Conservation (phyloP, 53 echinoderm and acorn worm genomes). For the Patiria pectinifera region DNA sequence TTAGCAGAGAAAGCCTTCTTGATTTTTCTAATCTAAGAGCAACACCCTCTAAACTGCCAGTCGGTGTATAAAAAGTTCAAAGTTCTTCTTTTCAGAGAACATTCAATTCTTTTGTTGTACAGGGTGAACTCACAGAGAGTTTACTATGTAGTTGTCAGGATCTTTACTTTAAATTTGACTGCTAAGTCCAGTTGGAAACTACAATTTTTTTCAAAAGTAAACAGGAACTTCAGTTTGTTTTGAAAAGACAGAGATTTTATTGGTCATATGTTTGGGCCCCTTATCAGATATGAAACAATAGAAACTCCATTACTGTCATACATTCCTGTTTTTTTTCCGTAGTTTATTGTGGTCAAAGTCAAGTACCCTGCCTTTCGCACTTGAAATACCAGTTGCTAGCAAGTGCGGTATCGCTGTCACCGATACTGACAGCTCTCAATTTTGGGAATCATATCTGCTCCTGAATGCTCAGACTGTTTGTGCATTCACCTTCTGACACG, state of each 20-base stretch:
- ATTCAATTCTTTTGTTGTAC: no score
- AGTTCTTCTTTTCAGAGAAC: no score
- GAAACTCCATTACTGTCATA: slow-evolving; percentile 10
- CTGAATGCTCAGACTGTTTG: slow-evolving; percentile 17
- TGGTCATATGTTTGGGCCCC: background rate
- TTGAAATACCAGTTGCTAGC: slow-evolving; percentile 18
- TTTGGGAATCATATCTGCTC: background rate
- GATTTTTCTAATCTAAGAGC: no score
- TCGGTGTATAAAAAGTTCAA: no score
- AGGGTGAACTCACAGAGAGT: no score
- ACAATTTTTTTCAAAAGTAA: background rate
- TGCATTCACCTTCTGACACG: slow-evolving; percentile 37
- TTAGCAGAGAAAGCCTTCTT: no score
- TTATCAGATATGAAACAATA: slow-evolving; percentile 25
- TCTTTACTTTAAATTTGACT: background rate
- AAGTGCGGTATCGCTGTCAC: slow-evolving; percentile 32
- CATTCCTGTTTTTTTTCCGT: background rate
- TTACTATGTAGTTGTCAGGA: no score
- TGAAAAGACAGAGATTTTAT: background rate
- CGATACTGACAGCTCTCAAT: slow-evolving; percentile 38
- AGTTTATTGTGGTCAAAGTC: background rate
- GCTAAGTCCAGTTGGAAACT: background rate
- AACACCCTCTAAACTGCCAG: no score
- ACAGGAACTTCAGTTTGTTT: background rate
- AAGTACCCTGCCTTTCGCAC: slow-evolving; percentile 13